Evolutionary conservation across 2,113 vertebrate species (phyloP).

Genomic region (Periophthalmus modestus): DNA sequence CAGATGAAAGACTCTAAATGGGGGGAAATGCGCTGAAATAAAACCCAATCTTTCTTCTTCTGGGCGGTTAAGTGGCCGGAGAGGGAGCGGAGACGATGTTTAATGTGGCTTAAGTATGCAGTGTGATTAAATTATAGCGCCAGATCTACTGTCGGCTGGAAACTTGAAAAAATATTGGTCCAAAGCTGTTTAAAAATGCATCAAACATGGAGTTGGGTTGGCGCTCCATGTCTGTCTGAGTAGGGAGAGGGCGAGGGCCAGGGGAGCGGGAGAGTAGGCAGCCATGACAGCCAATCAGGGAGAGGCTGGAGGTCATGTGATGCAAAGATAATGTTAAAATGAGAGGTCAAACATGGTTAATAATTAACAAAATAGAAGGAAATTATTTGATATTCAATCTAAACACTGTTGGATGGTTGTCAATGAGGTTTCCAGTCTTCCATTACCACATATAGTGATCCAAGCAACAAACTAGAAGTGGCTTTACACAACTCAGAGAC

Average conservation of each 20-base stretch:
- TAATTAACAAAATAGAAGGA: slow-evolving; percentile 40
- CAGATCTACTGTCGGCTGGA: slow-evolving; percentile 70
- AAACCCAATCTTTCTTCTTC: slow-evolving; percentile 56
- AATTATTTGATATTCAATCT: slow-evolving; percentile 41
- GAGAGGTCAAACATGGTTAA: slow-evolving; percentile 36
- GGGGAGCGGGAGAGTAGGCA: background rate
- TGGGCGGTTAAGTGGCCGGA: slow-evolving; percentile 60
- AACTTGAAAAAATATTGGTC: slow-evolving; percentile 68
- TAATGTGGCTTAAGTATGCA: slow-evolving; percentile 80
- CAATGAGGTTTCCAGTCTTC: too few species aligned
- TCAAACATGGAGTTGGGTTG: slow-evolving; percentile 79
- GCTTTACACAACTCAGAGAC: too few species aligned
- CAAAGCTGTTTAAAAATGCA: slow-evolving; percentile 81
- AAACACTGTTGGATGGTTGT: slow-evolving; percentile 9
- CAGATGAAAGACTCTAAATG: slow-evolving; percentile 69
- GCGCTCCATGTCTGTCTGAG: slow-evolving; percentile 59
- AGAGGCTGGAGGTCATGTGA: slow-evolving; percentile 23
- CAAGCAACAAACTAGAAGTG: too few species aligned
- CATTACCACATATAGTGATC: too few species aligned
- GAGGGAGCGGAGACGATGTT: slow-evolving; percentile 70
- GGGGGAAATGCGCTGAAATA: slow-evolving; percentile 61
- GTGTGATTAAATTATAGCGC: slow-evolving; percentile 78
- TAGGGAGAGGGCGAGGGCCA: background rate
- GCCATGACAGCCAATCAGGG: slow-evolving; percentile 8
- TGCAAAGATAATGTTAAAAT: slow-evolving; percentile 41